Conservation (phyloP, 1,140 invertebrate genomes). For the Diachasmimorpha longicaudata region DNA sequence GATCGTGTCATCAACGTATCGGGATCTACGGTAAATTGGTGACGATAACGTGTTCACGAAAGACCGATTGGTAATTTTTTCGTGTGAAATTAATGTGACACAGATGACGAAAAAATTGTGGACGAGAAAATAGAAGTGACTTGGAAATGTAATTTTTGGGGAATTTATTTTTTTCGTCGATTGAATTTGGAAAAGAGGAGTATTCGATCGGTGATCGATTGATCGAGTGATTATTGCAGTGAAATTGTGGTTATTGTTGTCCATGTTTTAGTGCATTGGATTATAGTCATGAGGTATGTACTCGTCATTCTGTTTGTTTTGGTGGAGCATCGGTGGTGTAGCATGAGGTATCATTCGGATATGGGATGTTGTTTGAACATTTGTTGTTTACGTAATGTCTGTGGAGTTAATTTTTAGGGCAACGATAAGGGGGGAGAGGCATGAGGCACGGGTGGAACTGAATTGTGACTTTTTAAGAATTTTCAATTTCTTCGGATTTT, state of each 20-base stretch:
- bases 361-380: not conserved
- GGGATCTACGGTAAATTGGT: too few species aligned
- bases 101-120: too few species aligned
- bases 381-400: slow-evolving; percentile 3
- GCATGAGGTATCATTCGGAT: not conserved
- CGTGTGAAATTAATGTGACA: too few species aligned
- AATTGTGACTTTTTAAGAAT: too few species aligned
- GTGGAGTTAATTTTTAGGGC: not conserved
- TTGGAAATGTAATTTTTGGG: too few species aligned
- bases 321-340: not conserved
- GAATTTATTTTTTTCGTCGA: too few species aligned
- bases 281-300: not conserved
- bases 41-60: too few species aligned
- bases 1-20: not conserved
- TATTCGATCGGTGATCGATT: not conserved
- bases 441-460: not conserved
- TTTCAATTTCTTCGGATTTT: too few species aligned
- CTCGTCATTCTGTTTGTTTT: not conserved
- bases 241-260: not conserved
- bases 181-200: not conserved
- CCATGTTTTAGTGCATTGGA: not conserved
- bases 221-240: not conserved
- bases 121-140: too few species aligned
- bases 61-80: too few species aligned
- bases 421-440: not conserved